Evolutionary conservation across 2,888 invertebrate genomes (phyloP).

Genomic region (Teleiodes luculella): DNA sequence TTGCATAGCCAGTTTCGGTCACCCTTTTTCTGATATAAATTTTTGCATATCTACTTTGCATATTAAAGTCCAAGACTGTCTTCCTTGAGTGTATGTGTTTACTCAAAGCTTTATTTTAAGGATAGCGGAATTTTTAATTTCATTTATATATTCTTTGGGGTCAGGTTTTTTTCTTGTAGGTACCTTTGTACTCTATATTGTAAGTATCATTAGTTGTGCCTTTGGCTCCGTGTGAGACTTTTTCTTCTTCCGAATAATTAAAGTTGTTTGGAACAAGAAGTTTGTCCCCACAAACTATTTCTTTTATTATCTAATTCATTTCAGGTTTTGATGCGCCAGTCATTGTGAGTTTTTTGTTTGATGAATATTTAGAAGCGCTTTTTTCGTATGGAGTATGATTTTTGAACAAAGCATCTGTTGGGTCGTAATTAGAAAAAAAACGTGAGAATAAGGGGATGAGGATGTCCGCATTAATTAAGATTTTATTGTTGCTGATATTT

Average conservation of each 20-base stretch:
- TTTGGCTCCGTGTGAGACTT: slow-evolving; percentile 60
- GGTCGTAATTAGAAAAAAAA: slow-evolving; percentile 67
- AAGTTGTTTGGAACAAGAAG: slow-evolving; percentile 58
- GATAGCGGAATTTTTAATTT: slow-evolving; percentile 63
- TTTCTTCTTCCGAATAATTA: slow-evolving; percentile 61
- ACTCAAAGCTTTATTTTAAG: slow-evolving; percentile 71
- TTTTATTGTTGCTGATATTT: slow-evolving; percentile 36
- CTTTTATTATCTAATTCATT: slow-evolving; percentile 72
- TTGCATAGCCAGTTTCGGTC: slow-evolving; percentile 71
- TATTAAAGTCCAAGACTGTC: slow-evolving; percentile 65
- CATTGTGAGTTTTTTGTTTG: slow-evolving; percentile 65
- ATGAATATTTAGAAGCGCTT: slow-evolving; percentile 58
- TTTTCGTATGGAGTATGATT: slow-evolving; percentile 53
- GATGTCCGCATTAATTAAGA: slow-evolving; percentile 57
- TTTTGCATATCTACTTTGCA: slow-evolving; percentile 64
- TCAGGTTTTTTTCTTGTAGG: slow-evolving; percentile 68
- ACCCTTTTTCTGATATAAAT: slow-evolving; percentile 38
- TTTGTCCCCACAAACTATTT: slow-evolving; percentile 64
- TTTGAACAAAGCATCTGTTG: slow-evolving; percentile 65
- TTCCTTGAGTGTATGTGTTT: slow-evolving; percentile 58
- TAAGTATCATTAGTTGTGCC: slow-evolving; percentile 64
- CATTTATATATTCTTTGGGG: slow-evolving; percentile 59
- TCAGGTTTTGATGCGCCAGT: slow-evolving; percentile 71
- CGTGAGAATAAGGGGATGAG: slow-evolving; percentile 68
- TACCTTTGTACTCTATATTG: slow-evolving; percentile 43